phyloP scores from a whole-genome alignment of 2,888 invertebrate genomes.

The Drosophila mettleri region DNA sequence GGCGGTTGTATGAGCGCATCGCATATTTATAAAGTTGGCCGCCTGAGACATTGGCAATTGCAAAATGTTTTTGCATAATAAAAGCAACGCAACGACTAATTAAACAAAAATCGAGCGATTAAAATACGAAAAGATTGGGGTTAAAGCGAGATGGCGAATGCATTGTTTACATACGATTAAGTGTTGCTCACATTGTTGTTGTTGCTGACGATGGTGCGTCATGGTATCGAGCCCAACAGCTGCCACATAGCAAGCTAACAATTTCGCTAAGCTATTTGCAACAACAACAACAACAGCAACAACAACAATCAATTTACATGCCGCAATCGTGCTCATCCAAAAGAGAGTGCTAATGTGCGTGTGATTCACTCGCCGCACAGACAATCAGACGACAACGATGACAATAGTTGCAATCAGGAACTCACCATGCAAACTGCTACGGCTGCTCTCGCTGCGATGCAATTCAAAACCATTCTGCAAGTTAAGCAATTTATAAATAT shows the following conservation, averaged over 20 bases:
- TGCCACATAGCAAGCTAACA: slow-evolving; percentile 57
- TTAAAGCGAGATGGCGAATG: slow-evolving; percentile 36
- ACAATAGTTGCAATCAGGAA: slow-evolving; percentile 46
- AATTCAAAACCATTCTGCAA: slow-evolving; percentile 88
- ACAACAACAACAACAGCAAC: slow-evolving; percentile 13
- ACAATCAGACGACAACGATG: slow-evolving; percentile 22
- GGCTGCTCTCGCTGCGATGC: slow-evolving; percentile 65
- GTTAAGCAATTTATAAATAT: not conserved
- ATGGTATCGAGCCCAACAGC: slow-evolving; percentile 61
- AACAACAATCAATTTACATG: slow-evolving; percentile 33
- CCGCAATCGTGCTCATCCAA: slow-evolving; percentile 46
- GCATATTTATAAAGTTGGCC: slow-evolving; percentile 51
- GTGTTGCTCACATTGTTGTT: slow-evolving; percentile 14
- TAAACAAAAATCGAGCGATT: slow-evolving; percentile 56
- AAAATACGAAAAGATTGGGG: slow-evolving; percentile 22
- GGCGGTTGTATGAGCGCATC: slow-evolving; percentile 57
- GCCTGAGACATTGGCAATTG: slow-evolving; percentile 42
- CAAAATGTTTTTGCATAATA: slow-evolving; percentile 41
- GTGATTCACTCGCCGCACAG: slow-evolving; percentile 44
- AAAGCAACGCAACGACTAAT: slow-evolving; percentile 58
- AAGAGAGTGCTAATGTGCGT: slow-evolving; percentile 55
- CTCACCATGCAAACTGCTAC: slow-evolving; percentile 67
- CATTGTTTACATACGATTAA: slow-evolving; percentile 45
- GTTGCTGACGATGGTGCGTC: slow-evolving; percentile 39
- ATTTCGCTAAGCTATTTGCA: slow-evolving; percentile 40